Conservation (phyloP, 2,797 vertebrate species). For the Acanthiza pusilla region DNA sequence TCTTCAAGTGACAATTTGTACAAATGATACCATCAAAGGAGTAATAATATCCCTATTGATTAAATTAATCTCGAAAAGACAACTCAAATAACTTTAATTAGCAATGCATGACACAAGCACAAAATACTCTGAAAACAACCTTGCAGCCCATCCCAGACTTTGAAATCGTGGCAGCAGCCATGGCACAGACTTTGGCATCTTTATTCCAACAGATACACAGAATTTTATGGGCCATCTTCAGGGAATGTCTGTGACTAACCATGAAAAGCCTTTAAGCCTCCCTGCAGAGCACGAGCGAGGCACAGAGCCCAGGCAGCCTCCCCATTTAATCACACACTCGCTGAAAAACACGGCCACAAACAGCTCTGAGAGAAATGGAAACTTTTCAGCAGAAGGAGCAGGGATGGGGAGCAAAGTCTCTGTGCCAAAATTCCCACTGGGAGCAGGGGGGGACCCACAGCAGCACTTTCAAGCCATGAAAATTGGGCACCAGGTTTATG, state of each 20-base stretch:
- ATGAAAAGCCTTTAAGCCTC: neutral
- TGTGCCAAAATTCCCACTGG: neutral
- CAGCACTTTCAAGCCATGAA: neutral
- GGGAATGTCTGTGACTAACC: neutral
- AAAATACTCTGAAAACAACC: slow-evolving; percentile 1
- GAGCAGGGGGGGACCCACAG: neutral
- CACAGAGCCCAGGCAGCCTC: neutral
- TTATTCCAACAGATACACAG: neutral
- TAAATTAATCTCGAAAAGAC: slow-evolving; percentile 61
- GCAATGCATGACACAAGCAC: slow-evolving; percentile 23
- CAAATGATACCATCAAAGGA: slow-evolving; percentile 64
- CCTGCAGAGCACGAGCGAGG: neutral
- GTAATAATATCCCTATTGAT: slow-evolving; percentile 69
- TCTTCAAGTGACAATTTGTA: slow-evolving; percentile 60
- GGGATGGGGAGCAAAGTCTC: neutral
- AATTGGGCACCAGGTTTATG: neutral
- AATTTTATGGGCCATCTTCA: neutral
- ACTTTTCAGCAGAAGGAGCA: neutral
- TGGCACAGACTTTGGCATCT: neutral
- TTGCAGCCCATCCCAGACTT: neutral
- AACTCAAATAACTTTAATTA: slow-evolving; percentile 58
- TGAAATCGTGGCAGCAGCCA: neutral
- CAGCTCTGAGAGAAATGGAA: neutral
- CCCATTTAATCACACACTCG: neutral
- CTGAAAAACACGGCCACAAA: neutral